Base-by-base conservation (phyloP, 1,140 invertebrate species). In the Apis laboriosa region DNA sequence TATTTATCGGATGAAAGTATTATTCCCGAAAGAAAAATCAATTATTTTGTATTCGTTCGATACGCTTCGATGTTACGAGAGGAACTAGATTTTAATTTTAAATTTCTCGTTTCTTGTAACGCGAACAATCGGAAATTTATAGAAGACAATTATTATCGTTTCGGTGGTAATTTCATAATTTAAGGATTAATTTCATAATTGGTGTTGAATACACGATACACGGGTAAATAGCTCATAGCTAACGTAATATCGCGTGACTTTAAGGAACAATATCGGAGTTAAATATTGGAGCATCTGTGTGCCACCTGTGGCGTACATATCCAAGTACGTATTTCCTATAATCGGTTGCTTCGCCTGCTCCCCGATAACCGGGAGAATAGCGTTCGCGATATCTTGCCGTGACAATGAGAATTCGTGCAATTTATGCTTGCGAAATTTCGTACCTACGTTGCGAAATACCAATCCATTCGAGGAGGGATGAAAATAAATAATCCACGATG, bases 301-400 rank as follows among this genome's bases (percentile, higher is more conserved):
- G 77, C 77, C 77, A 80, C 77, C 77, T 80, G 77, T 80, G 77
- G 77, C 77, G 60, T 51, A 80, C 58, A 72, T 73, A 80, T 80
- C 73, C 77, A 28, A 61, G 5, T 73, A 80, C 70, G 70, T 73
- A 80, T 73, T 63, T 64, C 77, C 77, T 80, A 80, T 80, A 80
- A 80, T 80, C 77, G 77, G 77, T 9, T 43, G 58, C 49, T 70
- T 71, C 55, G 53, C 68, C 58, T 55, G 28, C 34, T 34, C 15
- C 13, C 77, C 56, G 58, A 80, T 80, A 80, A 55, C 66, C 76
- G 28, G 51, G 43, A 55, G 28, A 55, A 74, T 63, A 28, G 21
- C 9, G 7, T 64, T 28, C 28, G 2, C 58, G 68, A 73, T 74
- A 61, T 64, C 60, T 64, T 64, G 4, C 58, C 19, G 34, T 43